phyloP scores from a whole-genome alignment of 2,888 invertebrate species.

The Podabrus alpinus region DNA sequence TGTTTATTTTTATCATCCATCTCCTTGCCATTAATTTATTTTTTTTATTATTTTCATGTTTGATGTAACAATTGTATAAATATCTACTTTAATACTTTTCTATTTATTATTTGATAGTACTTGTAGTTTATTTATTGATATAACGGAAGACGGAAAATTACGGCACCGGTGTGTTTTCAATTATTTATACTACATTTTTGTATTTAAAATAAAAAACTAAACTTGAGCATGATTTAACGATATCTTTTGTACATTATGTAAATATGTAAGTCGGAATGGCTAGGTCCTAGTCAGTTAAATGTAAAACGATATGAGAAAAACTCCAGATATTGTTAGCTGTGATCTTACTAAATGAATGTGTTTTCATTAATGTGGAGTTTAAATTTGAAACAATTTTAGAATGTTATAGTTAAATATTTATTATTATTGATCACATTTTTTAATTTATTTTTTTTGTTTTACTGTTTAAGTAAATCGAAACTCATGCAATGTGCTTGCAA shows the following conservation, averaged over 20 bases:
- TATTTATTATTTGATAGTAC: conserved; percentile 20
- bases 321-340: conserved; percentile 55
- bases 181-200: conserved; percentile 1
- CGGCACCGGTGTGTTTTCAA: conserved; percentile 6
- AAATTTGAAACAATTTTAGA: conserved; percentile 27
- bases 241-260: conserved; percentile 32
- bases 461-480: conserved; percentile 18
- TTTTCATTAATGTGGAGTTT: conserved; percentile 35
- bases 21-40: conserved; percentile 1
- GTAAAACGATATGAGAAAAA: conserved; percentile 45
- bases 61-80: conserved; percentile 17
- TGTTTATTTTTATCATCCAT: neutral
- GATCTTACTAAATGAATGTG: conserved; percentile 47
- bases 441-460: conserved; percentile 17
- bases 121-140: conserved; percentile 1
- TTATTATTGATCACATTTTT: conserved; percentile 15
- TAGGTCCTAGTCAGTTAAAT: conserved; percentile 34
- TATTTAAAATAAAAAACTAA: neutral
- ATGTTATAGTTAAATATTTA: conserved; percentile 15
- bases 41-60: conserved; percentile 7
- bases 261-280: conserved; percentile 37
- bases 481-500: conserved; percentile 34
- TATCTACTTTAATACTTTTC: conserved; percentile 12
- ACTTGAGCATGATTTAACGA: conserved; percentile 6
- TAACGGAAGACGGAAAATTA: neutral